Conservation (phyloP, 1,140 invertebrate species). For the Drosophila nigromelanica region DNA sequence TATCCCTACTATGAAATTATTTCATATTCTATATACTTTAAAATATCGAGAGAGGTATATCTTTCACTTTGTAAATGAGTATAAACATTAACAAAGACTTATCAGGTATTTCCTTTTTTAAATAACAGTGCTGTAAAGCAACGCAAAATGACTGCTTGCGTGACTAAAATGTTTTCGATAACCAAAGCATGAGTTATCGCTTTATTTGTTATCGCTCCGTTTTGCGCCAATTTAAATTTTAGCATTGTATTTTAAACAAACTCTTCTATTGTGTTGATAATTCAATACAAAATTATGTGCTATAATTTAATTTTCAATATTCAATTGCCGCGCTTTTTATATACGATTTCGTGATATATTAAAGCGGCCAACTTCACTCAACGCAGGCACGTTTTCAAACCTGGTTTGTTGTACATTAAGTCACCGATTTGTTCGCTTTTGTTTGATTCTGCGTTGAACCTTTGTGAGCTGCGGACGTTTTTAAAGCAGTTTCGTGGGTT, state of each 20-base stretch:
- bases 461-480: conserved; percentile 41
- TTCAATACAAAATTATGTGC: background rate
- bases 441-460: conserved; percentile 53
- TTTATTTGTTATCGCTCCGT: conserved; percentile 10
- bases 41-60: too few relatives aligned
- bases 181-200: conserved; percentile 5
- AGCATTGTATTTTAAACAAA: background rate
- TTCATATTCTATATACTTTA: too few relatives aligned
- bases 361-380: background rate
- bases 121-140: conserved; percentile 17
- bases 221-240: conserved; percentile 18
- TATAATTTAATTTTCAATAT: background rate
- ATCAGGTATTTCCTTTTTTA: background rate
- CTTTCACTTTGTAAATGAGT: too few relatives aligned
- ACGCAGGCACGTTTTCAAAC: conserved; percentile 9
- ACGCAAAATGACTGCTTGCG: background rate
- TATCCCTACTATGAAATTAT: too few relatives aligned
- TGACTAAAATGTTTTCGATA: conserved; percentile 1
- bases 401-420: conserved; percentile 27
- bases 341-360: background rate
- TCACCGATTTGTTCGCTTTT: conserved; percentile 29
- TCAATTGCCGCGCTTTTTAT: background rate
- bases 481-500: conserved; percentile 35
- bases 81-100: conserved; percentile 11
- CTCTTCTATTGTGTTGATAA: background rate